Base-by-base conservation (phyloP, 2,113 vertebrate species). In the Nettapus auritus region DNA sequence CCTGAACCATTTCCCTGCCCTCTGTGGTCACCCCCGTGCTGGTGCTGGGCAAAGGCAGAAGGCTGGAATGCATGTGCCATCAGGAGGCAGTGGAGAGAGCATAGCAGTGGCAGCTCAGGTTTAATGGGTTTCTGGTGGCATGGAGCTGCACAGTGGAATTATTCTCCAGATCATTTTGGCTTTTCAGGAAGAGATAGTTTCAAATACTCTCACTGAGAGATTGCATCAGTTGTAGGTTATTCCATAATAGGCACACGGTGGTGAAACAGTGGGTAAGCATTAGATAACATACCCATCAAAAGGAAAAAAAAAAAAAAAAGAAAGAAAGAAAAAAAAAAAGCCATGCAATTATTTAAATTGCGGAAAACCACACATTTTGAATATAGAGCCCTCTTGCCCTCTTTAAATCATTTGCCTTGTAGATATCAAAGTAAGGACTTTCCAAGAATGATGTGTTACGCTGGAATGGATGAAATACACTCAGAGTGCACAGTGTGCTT, bases 361-460 rank as follows among this genome's bases (percentile, higher is more conserved):
- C 71, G 22, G 42, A n/a, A 36, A 70, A 62, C 28, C 36, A 33
- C 8, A 11, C 4, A 6, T 42, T 69, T 77, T 62, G 15, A 76
- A 34, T 68, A 14, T 25, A 8, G 0, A 2, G 29, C n/a, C 31
- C 13, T 60, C 34, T 56, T 13, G 29, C n/a, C 31, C 13, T 60
- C 34, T 56, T 13, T 46, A 74, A 68, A 40, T 80, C 1, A 13
- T 80, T 94, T 93, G 85, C 33, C 29, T 11, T 64, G 29, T 12
- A 79, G 36, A 3, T 77, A 55, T 66, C 40, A 67, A 89, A 81
- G 38, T 0, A 1, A 94, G 10, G 62, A 31, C 48, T 60, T 91
- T 76, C 25, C 66, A 66, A 53, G 40, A 73, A 40, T n/a, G 17
- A 36, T 0, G 0, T 15, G 18, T 83, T 77, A 85, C 19, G 36